A percentile compares a stretch with the other conserved stretches of the same genome.
Conservation (phyloP, 2,888 invertebrate species). For the Plusia festucae region DNA sequence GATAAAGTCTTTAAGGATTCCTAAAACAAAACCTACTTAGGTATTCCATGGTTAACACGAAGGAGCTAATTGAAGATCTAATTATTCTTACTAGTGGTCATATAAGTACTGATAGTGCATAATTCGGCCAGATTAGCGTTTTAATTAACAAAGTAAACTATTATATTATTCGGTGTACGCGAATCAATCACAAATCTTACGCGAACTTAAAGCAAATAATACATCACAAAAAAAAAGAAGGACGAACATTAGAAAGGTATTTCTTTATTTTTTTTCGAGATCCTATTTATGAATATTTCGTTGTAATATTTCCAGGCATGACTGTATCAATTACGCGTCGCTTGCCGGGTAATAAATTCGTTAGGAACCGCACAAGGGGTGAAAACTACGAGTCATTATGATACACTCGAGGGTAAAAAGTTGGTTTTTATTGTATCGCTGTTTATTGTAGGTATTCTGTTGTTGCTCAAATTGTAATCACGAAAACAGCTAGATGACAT, state of each 20-base stretch:
- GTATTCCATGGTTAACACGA: too few relatives aligned
- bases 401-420: slow-evolving; percentile 45
- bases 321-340: slow-evolving; percentile 50
- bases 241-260: not conserved
- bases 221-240: too few relatives aligned
- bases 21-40: too few relatives aligned
- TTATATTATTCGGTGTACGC: too few relatives aligned
- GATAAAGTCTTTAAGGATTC: too few relatives aligned
- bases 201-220: too few relatives aligned
- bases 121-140: too few relatives aligned
- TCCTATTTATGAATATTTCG: slow-evolving; percentile 18
- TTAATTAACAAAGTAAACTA: too few relatives aligned
- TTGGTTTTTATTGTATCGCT: slow-evolving; percentile 54
- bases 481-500: not conserved
- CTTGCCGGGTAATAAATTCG: slow-evolving; percentile 70
- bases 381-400: slow-evolving; percentile 78
- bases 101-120: too few relatives aligned
- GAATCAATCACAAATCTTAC: too few relatives aligned
- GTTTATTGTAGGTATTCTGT: slow-evolving; percentile 39
- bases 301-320: slow-evolving; percentile 40
- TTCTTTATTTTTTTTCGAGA: not conserved
- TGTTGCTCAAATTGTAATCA: slow-evolving; percentile 8
- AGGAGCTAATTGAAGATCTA: too few relatives aligned
- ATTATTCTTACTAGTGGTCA: not conserved
- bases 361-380: slow-evolving; percentile 68